Conservation (phyloP, 64 coral and sea anemone species). For the Porites australiensis region DNA sequence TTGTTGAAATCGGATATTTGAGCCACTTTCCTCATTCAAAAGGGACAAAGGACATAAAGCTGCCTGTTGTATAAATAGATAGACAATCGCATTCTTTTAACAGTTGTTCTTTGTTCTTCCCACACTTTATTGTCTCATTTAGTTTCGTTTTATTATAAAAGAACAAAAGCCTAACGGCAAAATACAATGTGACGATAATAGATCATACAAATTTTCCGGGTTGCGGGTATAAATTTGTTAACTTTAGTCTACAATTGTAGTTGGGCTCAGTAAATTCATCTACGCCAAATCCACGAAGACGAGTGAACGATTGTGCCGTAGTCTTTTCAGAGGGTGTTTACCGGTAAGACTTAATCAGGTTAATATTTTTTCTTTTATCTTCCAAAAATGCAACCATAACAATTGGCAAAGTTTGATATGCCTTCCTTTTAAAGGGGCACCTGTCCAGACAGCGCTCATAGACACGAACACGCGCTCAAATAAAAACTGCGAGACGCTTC, state of each 20-base stretch:
- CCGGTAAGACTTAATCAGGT: neutral
- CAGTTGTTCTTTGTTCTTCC: neutral
- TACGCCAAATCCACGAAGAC: neutral
- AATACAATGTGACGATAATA: neutral
- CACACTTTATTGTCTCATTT: neutral
- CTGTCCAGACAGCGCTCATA: no score
- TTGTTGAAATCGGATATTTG: no score
- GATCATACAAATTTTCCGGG: neutral
- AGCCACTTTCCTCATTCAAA: no score
- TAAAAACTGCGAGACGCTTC: no score
- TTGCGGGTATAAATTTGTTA: constrained; percentile 1
- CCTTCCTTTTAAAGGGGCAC: no score
- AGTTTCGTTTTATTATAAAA: neutral
- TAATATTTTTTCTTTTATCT: no score
- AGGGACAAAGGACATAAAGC: no score
- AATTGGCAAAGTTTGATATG: no score
- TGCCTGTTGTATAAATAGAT: no score
- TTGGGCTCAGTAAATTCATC: neutral
- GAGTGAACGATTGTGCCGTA: neutral
- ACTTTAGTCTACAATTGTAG: neutral
- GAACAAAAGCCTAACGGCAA: neutral
- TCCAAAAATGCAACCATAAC: no score
- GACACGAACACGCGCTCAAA: no score
- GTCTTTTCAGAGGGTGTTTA: neutral
- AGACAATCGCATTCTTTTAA: no score